phyloP scores from a whole-genome alignment of 2,113 vertebrate species.

The Cinclus cinclus region DNA sequence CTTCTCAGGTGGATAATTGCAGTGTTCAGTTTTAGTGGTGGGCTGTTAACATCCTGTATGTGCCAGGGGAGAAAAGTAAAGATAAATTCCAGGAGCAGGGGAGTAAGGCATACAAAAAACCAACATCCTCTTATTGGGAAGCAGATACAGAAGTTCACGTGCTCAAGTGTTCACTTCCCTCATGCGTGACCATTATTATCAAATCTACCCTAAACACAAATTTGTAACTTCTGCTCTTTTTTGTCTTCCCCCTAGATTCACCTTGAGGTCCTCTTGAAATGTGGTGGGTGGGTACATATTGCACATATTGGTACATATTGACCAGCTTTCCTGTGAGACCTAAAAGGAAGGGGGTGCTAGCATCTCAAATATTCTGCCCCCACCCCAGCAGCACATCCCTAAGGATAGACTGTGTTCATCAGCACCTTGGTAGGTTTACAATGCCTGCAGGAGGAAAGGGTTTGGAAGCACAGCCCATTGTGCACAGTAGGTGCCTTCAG shows the following conservation, averaged over 20 bases:
- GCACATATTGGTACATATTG: neutral
- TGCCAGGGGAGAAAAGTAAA: neutral
- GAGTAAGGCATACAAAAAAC: neutral
- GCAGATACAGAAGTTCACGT: neutral
- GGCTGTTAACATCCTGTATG: neutral
- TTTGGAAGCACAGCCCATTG: neutral
- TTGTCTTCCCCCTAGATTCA: neutral
- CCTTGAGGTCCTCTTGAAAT: accelerated
- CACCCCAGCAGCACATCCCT: neutral
- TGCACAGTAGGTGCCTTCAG: neutral
- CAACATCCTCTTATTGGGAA: neutral
- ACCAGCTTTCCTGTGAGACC: neutral
- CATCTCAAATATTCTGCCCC: neutral
- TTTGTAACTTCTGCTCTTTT: neutral
- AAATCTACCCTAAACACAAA: neutral
- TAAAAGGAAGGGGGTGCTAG: neutral
- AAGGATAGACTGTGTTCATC: neutral
- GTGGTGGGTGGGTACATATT: neutral
- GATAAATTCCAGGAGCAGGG: neutral
- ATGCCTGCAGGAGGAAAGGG: neutral
- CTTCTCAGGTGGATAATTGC: neutral
- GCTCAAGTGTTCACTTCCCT: neutral
- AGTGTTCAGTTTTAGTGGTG: neutral
- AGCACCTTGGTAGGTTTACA: neutral
- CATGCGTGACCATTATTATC: neutral